phyloP scores from a whole-genome alignment of 1,140 invertebrate genomes.

The Drosophila ambigua region DNA sequence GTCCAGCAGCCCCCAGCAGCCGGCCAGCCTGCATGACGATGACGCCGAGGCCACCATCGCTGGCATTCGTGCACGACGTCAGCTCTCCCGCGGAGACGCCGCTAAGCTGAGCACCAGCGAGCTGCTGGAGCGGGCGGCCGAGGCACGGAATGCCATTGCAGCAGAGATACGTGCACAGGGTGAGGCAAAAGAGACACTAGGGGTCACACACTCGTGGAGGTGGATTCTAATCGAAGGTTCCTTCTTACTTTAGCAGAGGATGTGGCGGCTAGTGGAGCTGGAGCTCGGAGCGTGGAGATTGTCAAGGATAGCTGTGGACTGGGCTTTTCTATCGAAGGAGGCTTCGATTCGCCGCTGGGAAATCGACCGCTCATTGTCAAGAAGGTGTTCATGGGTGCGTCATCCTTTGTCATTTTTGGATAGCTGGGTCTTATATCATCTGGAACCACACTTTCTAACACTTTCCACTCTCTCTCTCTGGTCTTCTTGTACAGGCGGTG shows the following conservation, averaged over 20 bases:
- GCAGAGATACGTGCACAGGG: slow-evolving; percentile 80
- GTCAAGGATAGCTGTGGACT: slow-evolving; percentile 94
- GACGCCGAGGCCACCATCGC: slow-evolving; percentile 72
- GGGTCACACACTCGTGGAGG: no score
- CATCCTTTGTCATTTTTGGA: background rate
- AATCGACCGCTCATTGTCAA: slow-evolving; percentile 94
- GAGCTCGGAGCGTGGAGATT: slow-evolving; percentile 86
- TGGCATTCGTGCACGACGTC: slow-evolving; percentile 69
- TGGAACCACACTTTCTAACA: background rate
- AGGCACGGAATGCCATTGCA: slow-evolving; percentile 75
- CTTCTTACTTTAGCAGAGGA: slow-evolving; percentile 52
- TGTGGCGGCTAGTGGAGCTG: slow-evolving; percentile 50
- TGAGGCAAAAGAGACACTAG: slow-evolving; percentile 18
- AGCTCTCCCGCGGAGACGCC: slow-evolving; percentile 73
- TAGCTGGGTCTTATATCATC: background rate
- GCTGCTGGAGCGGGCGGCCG: slow-evolving; percentile 73
- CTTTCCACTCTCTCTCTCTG: background rate
- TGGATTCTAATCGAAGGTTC: background rate
- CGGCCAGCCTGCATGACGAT: slow-evolving; percentile 63
- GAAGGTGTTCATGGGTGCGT: slow-evolving; percentile 94
- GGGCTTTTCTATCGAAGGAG: slow-evolving; percentile 96
- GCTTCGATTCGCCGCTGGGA: slow-evolving; percentile 93
- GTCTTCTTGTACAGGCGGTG: slow-evolving; percentile 87
- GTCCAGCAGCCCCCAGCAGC: slow-evolving; percentile 69
- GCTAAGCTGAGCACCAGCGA: slow-evolving; percentile 80